Conservation (phyloP, 2,888 invertebrate species). For the Orchesellides sinensis region DNA sequence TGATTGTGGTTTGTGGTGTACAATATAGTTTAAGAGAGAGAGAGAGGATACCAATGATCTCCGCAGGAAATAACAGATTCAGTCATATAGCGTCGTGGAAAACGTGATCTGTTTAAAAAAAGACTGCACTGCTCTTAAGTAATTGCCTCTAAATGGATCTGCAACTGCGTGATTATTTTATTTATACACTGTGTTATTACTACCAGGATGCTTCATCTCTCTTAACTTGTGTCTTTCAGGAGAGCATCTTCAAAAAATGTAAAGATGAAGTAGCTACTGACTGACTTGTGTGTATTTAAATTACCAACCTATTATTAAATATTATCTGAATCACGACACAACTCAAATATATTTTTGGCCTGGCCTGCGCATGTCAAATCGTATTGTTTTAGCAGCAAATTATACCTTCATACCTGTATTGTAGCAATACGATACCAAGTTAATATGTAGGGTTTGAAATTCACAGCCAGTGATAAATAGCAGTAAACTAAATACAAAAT, state of each 20-base stretch:
- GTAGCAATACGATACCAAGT: too few species aligned
- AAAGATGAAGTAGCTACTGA: not conserved
- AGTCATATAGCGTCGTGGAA: constrained; percentile 24
- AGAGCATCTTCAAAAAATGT: not conserved
- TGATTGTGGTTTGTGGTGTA: constrained; percentile 21
- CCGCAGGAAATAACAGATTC: constrained; percentile 51
- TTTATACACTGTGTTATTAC: constrained; percentile 11
- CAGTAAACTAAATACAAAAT: too few species aligned
- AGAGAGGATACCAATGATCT: too few species aligned
- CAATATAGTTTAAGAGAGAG: too few species aligned
- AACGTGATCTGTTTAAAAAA: constrained; percentile 56
- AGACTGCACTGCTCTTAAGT: constrained; percentile 16
- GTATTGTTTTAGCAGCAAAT: not conserved
- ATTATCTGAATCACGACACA: constrained; percentile 5
- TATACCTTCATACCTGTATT: too few species aligned
- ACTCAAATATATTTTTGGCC: not conserved
- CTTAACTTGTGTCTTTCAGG: not conserved
- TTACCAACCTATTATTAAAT: constrained; percentile 2
- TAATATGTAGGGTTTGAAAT: too few species aligned
- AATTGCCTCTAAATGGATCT: constrained; percentile 41
- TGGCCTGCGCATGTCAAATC: not conserved
- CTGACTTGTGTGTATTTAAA: not conserved
- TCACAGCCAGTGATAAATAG: too few species aligned
- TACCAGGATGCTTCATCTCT: not conserved
- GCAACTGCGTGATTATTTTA: not conserved